Conservation (phyloP, 92 coral and sea anemone genomes). For the Paragorgia papillata region DNA sequence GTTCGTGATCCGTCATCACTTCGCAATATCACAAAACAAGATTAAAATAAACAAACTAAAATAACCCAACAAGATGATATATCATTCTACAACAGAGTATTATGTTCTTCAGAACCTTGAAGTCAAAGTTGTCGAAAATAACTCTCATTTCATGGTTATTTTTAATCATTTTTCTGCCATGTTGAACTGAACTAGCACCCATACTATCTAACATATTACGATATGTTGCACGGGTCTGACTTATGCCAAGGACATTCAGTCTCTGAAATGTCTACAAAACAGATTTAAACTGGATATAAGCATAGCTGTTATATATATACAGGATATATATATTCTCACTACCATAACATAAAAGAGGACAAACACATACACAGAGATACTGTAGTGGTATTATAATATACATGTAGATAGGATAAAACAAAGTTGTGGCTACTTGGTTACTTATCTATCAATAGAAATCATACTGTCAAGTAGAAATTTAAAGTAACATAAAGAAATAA, state of each 20-base stretch:
- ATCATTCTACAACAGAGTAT: too few species aligned
- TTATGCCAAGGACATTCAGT: constrained; percentile 37
- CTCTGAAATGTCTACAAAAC: constrained; percentile 50
- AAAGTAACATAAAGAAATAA: background rate
- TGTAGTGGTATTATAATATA: too few species aligned
- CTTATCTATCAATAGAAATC: background rate
- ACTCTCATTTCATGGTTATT: constrained; percentile 35
- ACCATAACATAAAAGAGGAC: too few species aligned
- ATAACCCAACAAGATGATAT: too few species aligned
- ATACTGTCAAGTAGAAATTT: background rate
- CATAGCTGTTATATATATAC: background rate
- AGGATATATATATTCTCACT: background rate
- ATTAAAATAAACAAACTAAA: too few species aligned
- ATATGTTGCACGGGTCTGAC: constrained; percentile 31
- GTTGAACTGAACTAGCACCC: constrained; percentile 10
- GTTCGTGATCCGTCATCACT: too few species aligned
- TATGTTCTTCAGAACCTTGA: constrained; percentile 45
- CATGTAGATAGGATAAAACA: too few species aligned
- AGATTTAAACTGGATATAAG: background rate
- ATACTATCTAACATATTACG: constrained; percentile 47
- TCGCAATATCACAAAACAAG: too few species aligned
- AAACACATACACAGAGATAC: too few species aligned
- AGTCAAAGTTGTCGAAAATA: constrained; percentile 58
- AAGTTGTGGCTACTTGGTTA: too few species aligned
- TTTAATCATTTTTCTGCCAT: constrained; percentile 29